Conservation (phyloP, 2,113 vertebrate genomes). For the Hepsetus odoe region DNA sequence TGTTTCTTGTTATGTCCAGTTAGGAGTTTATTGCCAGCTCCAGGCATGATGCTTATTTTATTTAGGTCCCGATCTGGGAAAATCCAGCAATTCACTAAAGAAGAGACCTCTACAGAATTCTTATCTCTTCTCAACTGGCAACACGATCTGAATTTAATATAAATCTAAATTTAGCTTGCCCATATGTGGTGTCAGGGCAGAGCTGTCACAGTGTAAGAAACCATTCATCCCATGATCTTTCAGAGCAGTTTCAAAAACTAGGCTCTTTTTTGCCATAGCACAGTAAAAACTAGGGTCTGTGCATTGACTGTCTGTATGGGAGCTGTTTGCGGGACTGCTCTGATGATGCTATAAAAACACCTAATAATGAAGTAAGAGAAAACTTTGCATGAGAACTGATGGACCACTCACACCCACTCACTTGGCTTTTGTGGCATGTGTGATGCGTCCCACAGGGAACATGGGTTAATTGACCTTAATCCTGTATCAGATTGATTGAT, state of each 20-base stretch:
- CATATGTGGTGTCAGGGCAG: background rate
- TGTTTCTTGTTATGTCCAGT: background rate
- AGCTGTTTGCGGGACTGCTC: background rate
- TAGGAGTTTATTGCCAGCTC: background rate
- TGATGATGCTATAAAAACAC: background rate
- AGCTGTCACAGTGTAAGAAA: background rate
- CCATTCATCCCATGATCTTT: background rate
- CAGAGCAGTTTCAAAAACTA: no score
- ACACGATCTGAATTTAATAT: background rate
- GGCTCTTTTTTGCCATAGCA: no score
- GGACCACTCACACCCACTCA: background rate
- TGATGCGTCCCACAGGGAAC: constrained; percentile 16
- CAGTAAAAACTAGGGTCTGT: no score
- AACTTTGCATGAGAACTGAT: background rate
- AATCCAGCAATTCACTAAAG: background rate
- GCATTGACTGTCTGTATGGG: background rate
- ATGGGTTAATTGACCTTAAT: constrained; percentile 40
- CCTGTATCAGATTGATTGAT: constrained; percentile 42
- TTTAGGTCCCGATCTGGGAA: background rate
- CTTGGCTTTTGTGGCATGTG: constrained; percentile 23
- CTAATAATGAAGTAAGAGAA: constrained; percentile 24
- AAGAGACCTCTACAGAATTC: background rate
- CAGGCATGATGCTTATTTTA: background rate
- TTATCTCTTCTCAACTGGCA: background rate
- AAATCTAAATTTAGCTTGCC: background rate